Base-by-base conservation (phyloP, 2,113 vertebrate genomes). In the Ailurus styani region DNA sequence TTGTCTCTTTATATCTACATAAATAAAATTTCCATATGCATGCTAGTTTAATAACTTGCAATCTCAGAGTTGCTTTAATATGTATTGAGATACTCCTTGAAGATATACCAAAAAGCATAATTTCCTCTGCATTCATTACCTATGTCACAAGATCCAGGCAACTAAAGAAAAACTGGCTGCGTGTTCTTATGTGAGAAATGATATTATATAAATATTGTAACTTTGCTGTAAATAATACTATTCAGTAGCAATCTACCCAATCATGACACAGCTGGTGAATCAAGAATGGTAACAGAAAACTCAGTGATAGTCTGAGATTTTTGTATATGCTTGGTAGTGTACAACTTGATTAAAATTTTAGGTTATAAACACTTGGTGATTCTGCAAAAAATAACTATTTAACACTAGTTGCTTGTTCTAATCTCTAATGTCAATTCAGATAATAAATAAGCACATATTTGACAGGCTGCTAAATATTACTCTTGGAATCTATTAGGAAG, bases 401-500 rank as follows among this genome's bases (percentile, higher is more conserved):
- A 68, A 93, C 93, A 73, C 55, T 87, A 93, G n/a, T 60, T 93
- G 55, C 15, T 97, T 62, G 91, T 98, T 96, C 57, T 96, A 85
- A 86, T 97, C 47, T 93, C 77, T 96, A 98, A 93, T 95, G 97
- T 83, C 92, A 98, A 55, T 98, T 98, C 98, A 79, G 95, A 97
- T 98, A 96, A 98, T 97, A 98, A 98, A 98, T 91, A 97, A 98
- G 88, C 91, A 96, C 85, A 88, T 98, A 96, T 99, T 98, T 98
- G 98, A 98, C 97, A 98, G 96, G 90, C 91, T 98, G 93, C 97
- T 98, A 98, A 98, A 97, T 98, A 98, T 98, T 98, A 95, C 96
- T 98, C 97, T 98, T 98, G 97, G 97, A 98, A 98, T 98, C 98
- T 98, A 98, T 99, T 99, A 99, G 96, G 98, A 98, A 97, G 97